Evolutionary conservation across 2,888 invertebrate species (phyloP), one percentile per base, ranked within the genome.

Genomic region (Hemithea aestivaria): DNA sequence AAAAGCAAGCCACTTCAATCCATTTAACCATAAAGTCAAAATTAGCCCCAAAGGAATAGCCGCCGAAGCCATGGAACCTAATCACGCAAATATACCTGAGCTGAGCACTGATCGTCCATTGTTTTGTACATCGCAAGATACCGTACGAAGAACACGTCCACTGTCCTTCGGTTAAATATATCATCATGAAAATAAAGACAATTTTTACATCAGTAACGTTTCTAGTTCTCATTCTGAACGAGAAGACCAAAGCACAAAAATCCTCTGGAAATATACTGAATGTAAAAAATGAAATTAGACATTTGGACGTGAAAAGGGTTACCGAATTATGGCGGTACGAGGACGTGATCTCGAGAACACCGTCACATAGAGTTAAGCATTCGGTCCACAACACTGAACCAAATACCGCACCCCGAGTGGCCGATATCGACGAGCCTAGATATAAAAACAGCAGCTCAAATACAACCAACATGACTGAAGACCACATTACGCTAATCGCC

Each of bases 1-100:
- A 63, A 77, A 78, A 74, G 73, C 68, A 53, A 61, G 52, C 70
- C 71, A 77, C 66, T 80, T 80, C 76, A 84, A 85, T 85, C 78
- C 66, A 81, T 79, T 83, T 81, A 78, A 78, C 69, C 62, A 75
- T 67, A 62, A 66, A 59, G 62, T 64, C 53, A 58, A 73, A 75
- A 48, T 53, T 66, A 65, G 16, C 71, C 84, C 73, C 80, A 38
- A 45, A 71, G 67, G 82, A 56, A 54, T 54, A 45, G 46, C 45
- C 53, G 57, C 58, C 56, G 63, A 62, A 62, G 53, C 65, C 65
- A 65, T 63, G 54, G 50, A 59, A 53, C 57, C 58, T 53, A 27
- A 55, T 60, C 55, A 56, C 61, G 61, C 60, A 56, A 61, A 59
- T 52, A 60, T 40, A 53, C 56, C 56, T 27, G 16, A 28, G 33